These are phyloP conservation scores for Lasioglossum morio DNA, from an alignment of 2,888 invertebrate genomes.

Conservation along the genomic window DNA sequence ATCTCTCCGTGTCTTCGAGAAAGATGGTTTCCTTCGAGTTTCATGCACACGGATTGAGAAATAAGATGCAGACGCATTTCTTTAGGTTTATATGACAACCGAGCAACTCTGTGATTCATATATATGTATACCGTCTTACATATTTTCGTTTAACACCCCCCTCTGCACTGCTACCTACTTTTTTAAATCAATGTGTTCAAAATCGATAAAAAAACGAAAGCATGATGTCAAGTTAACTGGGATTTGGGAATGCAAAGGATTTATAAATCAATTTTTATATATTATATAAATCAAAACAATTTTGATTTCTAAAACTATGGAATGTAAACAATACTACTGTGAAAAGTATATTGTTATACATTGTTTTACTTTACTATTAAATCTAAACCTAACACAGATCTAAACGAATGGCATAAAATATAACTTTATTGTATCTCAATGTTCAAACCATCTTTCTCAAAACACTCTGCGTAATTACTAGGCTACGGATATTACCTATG, in stretches of 20 bases:
- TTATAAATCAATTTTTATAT: not conserved
- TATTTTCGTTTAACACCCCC: not conserved
- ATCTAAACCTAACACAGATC: not conserved
- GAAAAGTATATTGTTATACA: not conserved
- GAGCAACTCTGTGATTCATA: not conserved
- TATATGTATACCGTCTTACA: not conserved
- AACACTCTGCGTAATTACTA: not conserved
- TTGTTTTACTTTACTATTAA: not conserved
- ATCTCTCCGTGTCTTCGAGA: not conserved
- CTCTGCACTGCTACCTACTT: not conserved
- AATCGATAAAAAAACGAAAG: not conserved
- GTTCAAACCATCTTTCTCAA: conserved; percentile 6
- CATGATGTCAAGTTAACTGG: not conserved
- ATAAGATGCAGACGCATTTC: not conserved
- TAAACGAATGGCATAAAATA: not conserved
- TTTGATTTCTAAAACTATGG: not conserved
- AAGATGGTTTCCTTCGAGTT: not conserved
- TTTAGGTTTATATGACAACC: not conserved
- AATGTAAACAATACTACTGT: not conserved
- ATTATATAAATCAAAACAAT: not conserved
- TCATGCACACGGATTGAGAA: not conserved
- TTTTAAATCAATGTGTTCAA: not conserved
- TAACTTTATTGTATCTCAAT: not conserved
- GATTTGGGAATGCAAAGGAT: not conserved
- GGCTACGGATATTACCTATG: not conserved